Evolutionary conservation across 2,888 invertebrate species (phyloP), one percentile per base, ranked within the genome.

Genomic region (Ariolimax columbianus): DNA sequence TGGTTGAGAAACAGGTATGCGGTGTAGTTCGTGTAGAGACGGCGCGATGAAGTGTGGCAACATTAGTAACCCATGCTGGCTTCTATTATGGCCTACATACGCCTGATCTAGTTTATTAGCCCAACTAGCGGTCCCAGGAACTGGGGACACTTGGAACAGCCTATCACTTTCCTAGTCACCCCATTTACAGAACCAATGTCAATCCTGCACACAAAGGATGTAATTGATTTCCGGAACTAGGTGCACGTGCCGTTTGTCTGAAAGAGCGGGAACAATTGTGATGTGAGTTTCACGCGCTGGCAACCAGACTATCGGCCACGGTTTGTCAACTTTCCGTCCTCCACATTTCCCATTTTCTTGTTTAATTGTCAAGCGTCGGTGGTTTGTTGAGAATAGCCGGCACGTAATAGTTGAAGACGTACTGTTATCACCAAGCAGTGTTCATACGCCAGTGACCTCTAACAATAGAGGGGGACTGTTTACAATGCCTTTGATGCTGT

Each of bases 171-270:
- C 79, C n/a, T 1, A 63, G 33, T 26, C 47, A 30, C 43, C 36
- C 33, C 19, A 43, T 40, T 79, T 30, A 66, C n/a, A 43, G 47
- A 55, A 1, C 17, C 19, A 79, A 43, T 79, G 79, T 43, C 79
- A 68, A 17, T 30, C 43, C 68, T 2, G 43, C 0, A 9, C 30
- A 68, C 79, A 68, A 79, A 79, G 79, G 30, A 26, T 38, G 19
- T 33, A 26, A 79, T 79, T 79, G 79, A 79, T 79, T 79, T 79
- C 66, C 43, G 11, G 43, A 40, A n/a, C 66, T 43, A 7, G 11
- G 66, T 43, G 79, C 79, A 79, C 79, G 79, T 79, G 79, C 43
- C 68, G 68, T 79, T 79, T 79, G 79, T 68, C n/a, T 79, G 68
- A 43, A n/a, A 30, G 30, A 17, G 38, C 33, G 17, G 23, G 66